These are phyloP conservation scores for Tenodera sinensis DNA, from an alignment of 2,888 invertebrate species.

Conservation along the genomic window DNA sequence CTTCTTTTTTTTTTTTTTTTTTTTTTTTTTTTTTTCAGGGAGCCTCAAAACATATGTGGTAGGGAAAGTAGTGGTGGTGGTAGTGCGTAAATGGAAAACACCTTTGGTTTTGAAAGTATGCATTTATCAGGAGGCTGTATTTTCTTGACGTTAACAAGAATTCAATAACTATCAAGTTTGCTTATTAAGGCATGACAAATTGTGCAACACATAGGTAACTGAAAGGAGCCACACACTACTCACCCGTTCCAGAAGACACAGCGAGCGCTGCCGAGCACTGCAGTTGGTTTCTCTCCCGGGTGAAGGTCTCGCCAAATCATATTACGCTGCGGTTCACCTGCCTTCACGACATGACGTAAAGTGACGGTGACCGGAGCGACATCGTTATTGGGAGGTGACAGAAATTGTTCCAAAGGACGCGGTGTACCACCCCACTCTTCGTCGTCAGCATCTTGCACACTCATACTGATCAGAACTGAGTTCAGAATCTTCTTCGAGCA, in stretches of 20 bases:
- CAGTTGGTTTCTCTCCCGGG: neutral
- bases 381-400: neutral
- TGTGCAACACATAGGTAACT: neutral
- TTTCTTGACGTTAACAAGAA: too few relatives aligned
- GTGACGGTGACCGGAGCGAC: neutral
- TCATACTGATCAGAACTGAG: slow-evolving; percentile 9
- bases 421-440: neutral
- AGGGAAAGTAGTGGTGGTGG: too few relatives aligned
- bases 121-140: too few relatives aligned
- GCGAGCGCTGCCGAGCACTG: slow-evolving; percentile 14
- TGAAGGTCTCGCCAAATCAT: neutral
- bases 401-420: neutral
- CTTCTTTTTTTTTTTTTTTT: too few relatives aligned
- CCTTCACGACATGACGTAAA: neutral
- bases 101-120: too few relatives aligned
- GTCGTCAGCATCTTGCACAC: neutral
- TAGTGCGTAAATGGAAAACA: too few relatives aligned
- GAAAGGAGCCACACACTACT: neutral
- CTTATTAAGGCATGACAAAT: too few relatives aligned
- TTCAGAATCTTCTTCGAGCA: slow-evolving; percentile 2
- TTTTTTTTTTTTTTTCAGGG: too few relatives aligned
- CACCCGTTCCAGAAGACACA: slow-evolving; percentile 18
- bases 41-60: too few relatives aligned
- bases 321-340: neutral
- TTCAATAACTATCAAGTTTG: too few relatives aligned